phyloP scores from a whole-genome alignment of 2,797 vertebrate genomes.

The Falco novaeseelandiae region DNA sequence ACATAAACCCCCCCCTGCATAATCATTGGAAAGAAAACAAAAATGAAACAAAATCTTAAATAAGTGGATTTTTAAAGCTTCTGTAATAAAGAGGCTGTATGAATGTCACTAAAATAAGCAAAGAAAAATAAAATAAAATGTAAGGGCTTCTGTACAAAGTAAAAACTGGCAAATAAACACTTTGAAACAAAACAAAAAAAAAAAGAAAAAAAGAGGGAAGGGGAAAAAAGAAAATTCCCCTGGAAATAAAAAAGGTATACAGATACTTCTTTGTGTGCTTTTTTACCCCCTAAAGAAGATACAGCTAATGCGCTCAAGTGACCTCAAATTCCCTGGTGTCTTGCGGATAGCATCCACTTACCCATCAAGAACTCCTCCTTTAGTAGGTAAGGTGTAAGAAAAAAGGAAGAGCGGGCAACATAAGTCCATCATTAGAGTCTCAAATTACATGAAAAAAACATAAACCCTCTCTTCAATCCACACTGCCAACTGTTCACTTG shows the following conservation, averaged over 20 bases:
- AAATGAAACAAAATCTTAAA: constrained; percentile 77
- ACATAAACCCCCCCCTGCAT: constrained; percentile 50
- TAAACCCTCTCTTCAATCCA: constrained; percentile 88
- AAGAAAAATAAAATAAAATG: constrained; percentile 51
- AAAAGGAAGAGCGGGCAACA: constrained; percentile 99
- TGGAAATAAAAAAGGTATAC: constrained; percentile 89
- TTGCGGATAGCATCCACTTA: constrained; percentile 99
- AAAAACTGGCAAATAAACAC: constrained; percentile 65
- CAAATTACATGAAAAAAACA: constrained; percentile 98
- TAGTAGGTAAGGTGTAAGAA: constrained; percentile 99
- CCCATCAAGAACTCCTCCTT: constrained; percentile 99
- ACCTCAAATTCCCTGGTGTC: constrained; percentile 96
- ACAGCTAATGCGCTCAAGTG: constrained; percentile 87
- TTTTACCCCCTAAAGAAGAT: constrained; percentile 89
- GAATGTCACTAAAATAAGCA: constrained; percentile 82
- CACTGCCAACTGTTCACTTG: constrained; percentile 74
- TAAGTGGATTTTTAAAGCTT: constrained; percentile 70
- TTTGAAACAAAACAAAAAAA: constrained; percentile 71
- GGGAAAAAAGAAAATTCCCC: constrained; percentile 83
- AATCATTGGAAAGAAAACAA: constrained; percentile 74
- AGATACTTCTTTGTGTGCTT: constrained; percentile 83
- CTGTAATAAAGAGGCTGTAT: constrained; percentile 78
- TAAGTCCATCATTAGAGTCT: constrained; percentile 99
- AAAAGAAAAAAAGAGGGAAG: background rate
- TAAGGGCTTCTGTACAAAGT: constrained; percentile 72